Base-by-base conservation (phyloP, 2,113 vertebrate genomes). In the Strix uralensis region DNA sequence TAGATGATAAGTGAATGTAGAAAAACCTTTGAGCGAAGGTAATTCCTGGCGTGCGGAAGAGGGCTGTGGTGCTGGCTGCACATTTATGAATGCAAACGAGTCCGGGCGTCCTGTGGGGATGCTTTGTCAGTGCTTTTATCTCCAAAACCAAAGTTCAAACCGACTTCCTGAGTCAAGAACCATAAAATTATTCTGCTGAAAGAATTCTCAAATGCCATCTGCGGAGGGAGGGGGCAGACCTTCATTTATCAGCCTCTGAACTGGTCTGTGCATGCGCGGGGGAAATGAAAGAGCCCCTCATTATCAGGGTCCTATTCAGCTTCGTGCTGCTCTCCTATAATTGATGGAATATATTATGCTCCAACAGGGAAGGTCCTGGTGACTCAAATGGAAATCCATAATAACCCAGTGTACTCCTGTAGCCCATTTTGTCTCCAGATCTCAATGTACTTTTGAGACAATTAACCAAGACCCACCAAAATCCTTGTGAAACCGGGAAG, bases 121-220 rank as follows among this genome's bases (percentile, higher is more conserved):
- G 96, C 93, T 97, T 97, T 97, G 95, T 97, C 95, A n/a, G 96
- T 79, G 91, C 93, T 97, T 97, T 97, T 96, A 97, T 97, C 96
- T 97, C 96, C 94, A 73, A 96, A 96, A 88, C 96, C 97, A 96
- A 97, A 97, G 97, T 97, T 97, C 97, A 97, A 86, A 91, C 96
- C 1, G 62, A 92, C 97, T 97, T 97, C 96, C 96, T 94, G 93
- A 97, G 89, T 97, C 97, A 96, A 97, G 96, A 94, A 69, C 95
- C 96, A 97, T 87, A 94, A 97, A 96, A 97, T 97, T 96, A 97
- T 97, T 90, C 94, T 2, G 21, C 88, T 96, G 83, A 94, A 97
- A 96, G 94, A 90, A 96, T 95, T 94, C 85, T 96, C 89, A 94
- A 95, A 94, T 94, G 95, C 94, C 80, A n/a, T 97, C 84, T 0